Percentiles rank a stretch among this genome's conserved stretches.
These are phyloP conservation scores for Tragopan temminckii DNA, from an alignment of 2,797 vertebrate species.

Conservation along the genomic window DNA sequence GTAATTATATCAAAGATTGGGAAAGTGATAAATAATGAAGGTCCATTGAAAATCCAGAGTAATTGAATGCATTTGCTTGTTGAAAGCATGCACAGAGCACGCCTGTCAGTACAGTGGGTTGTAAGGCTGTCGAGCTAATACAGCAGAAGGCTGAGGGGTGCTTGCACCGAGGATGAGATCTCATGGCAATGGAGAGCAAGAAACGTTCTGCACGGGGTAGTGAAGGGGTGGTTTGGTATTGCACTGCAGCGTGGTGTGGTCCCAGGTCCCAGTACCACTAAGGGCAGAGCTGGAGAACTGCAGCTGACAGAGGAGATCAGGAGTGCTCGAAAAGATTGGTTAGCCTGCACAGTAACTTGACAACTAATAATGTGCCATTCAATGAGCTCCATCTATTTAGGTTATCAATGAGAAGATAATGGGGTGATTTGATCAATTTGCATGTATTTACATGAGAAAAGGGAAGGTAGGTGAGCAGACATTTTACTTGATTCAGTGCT, in stretches of 20 bases:
- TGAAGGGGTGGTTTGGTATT: background rate
- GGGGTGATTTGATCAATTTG: background rate
- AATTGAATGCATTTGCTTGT: too few relatives aligned
- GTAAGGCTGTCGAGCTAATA: fast-evolving
- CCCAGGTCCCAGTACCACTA: background rate
- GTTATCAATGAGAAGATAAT: background rate
- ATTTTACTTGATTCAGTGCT: background rate
- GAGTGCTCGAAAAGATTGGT: background rate
- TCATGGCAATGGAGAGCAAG: background rate
- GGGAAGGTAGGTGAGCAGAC: background rate
- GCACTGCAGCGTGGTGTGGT: fast-evolving
- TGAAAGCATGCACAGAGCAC: background rate
- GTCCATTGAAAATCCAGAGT: background rate
- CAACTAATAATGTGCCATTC: background rate
- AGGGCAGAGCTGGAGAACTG: background rate
- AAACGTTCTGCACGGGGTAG: background rate
- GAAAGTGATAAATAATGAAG: background rate
- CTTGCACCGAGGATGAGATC: background rate
- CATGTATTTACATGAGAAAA: background rate
- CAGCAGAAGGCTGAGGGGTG: background rate
- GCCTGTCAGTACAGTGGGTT: background rate
- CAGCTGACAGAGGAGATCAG: background rate
- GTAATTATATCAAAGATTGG: background rate
- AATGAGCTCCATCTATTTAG: background rate
- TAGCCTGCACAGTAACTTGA: fast-evolving